Evolutionary conservation across 2,888 invertebrate genomes (phyloP).

Genomic region (Dyspetes luteomarginatus): DNA sequence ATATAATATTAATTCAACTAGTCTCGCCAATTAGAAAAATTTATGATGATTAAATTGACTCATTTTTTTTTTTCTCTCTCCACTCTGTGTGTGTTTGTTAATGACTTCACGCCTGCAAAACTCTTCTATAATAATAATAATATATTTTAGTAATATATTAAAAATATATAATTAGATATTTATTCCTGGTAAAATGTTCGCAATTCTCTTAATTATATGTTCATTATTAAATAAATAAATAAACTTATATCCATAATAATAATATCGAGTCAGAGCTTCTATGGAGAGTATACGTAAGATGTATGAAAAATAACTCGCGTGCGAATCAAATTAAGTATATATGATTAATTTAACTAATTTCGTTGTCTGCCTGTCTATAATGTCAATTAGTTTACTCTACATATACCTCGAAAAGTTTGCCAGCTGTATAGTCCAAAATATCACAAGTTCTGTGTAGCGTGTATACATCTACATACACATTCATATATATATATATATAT

Average conservation of each 20-base stretch:
- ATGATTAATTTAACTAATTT: background rate
- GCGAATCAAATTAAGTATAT: background rate
- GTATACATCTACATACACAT: background rate
- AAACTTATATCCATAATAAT: too few relatives aligned
- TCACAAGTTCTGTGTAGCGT: background rate
- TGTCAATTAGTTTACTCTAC: background rate
- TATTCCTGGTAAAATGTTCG: too few relatives aligned
- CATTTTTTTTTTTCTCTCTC: background rate
- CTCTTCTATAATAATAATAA: background rate
- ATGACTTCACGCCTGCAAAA: background rate
- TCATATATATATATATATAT: background rate
- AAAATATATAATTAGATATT: background rate
- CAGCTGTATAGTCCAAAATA: background rate
- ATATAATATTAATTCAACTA: background rate
- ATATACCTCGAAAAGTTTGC: background rate
- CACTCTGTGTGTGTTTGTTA: background rate
- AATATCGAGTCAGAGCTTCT: too few relatives aligned
- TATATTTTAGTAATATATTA: background rate
- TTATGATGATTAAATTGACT: background rate
- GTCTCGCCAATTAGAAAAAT: conserved; percentile 39
- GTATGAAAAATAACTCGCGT: too few relatives aligned
- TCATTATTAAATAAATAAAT: too few relatives aligned
- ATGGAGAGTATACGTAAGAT: too few relatives aligned
- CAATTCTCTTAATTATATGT: too few relatives aligned
- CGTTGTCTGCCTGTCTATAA: background rate